A percentile compares a stretch with the other conserved stretches of the same genome.
Evolutionary conservation across 1,140 invertebrate genomes (phyloP).

Genomic region (Drosophila kohkoa): DNA sequence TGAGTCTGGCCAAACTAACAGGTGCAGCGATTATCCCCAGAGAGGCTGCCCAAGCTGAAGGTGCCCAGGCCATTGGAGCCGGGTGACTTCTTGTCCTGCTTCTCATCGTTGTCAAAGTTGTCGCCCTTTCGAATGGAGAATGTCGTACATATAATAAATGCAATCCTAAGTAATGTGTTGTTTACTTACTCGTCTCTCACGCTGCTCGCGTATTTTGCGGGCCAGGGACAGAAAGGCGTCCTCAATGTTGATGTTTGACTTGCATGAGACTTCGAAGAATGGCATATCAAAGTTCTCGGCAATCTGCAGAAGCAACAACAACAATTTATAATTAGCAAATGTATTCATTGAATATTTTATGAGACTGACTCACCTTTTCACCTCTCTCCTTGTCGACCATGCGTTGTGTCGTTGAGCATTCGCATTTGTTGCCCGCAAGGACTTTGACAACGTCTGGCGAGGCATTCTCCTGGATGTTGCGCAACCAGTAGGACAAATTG

Average conservation of each 20-base stretch:
- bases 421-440: slow-evolving; percentile 94
- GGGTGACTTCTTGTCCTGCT: slow-evolving; percentile 82
- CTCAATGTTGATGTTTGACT: slow-evolving; percentile 95
- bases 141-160: not conserved
- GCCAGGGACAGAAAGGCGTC: slow-evolving; percentile 93
- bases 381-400: slow-evolving; percentile 91
- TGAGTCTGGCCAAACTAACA: slow-evolving; percentile 65
- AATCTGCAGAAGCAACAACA: slow-evolving; percentile 86
- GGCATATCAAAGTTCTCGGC: slow-evolving; percentile 96
- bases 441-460: slow-evolving; percentile 94
- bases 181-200: slow-evolving; percentile 89
- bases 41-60: slow-evolving; percentile 79
- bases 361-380: slow-evolving; percentile 88
- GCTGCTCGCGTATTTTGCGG: slow-evolving; percentile 92
- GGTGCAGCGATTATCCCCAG: slow-evolving; percentile 83
- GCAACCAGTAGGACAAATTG: slow-evolving; percentile 93
- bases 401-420: slow-evolving; percentile 89
- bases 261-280: slow-evolving; percentile 96
- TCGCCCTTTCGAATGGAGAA: slow-evolving; percentile 64
- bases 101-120: slow-evolving; percentile 83
- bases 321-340: slow-evolving; percentile 10
- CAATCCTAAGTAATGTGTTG: no score
- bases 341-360: not conserved
- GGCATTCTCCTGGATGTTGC: slow-evolving; percentile 95
- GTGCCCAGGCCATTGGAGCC: slow-evolving; percentile 84